Percentiles rank a stretch among this genome's conserved stretches.
Evolutionary conservation across 2,888 invertebrate genomes (phyloP).

Genomic region (Chironomus riparius): DNA sequence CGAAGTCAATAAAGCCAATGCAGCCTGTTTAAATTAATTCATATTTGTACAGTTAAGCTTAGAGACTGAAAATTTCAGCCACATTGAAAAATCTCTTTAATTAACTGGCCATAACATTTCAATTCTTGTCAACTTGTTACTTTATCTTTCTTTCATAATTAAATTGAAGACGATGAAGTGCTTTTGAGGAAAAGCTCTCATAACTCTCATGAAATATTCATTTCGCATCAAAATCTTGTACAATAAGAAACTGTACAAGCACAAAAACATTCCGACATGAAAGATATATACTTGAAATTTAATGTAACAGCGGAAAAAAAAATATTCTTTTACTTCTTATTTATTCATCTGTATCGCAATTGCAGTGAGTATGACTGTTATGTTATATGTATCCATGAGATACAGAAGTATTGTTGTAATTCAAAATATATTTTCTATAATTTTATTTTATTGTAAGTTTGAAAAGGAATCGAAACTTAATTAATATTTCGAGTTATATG

Average conservation of each 20-base stretch:
- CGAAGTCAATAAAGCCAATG: no score
- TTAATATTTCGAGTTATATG: neutral
- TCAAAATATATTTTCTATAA: no score
- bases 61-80: no score
- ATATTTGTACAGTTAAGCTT: no score
- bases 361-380: no score
- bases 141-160: neutral
- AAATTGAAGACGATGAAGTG: neutral
- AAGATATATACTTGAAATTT: neutral
- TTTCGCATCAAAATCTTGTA: constrained; percentile 9
- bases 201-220: constrained; percentile 23
- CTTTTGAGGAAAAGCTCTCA: neutral
- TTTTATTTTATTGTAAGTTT: no score
- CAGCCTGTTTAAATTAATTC: no score
- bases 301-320: neutral
- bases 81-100: no score
- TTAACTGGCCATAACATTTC: no score
- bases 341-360: neutral
- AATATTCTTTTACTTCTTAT: neutral
- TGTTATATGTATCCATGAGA: no score
- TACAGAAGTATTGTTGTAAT: no score
- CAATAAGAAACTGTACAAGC: neutral
- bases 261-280: neutral
- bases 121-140: no score
- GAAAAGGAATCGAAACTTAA: neutral